Evolutionary conservation across 2,888 invertebrate species (phyloP).

Genomic region (Hypselothyrea guttata): DNA sequence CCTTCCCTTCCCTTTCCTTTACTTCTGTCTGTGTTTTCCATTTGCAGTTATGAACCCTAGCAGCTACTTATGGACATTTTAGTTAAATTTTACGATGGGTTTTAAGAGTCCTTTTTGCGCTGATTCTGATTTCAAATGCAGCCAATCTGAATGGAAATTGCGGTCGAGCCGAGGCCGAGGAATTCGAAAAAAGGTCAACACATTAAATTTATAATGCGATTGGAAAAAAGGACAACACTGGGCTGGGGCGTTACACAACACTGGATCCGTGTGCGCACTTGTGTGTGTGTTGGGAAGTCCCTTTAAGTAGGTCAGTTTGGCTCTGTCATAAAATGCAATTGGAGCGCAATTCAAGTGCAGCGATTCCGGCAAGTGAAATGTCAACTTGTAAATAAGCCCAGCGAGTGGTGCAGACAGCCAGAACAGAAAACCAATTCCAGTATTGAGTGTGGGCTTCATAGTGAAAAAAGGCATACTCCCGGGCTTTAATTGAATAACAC

Average conservation of each 20-base stretch:
- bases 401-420: neutral
- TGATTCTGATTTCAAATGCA: constrained; percentile 37
- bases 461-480: constrained; percentile 2
- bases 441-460: constrained; percentile 4
- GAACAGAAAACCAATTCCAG: constrained; percentile 16
- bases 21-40: constrained; percentile 8
- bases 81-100: constrained; percentile 71
- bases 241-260: constrained; percentile 11
- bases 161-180: constrained; percentile 53
- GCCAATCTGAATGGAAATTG: constrained; percentile 72
- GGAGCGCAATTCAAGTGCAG: constrained; percentile 71
- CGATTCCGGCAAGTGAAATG: constrained; percentile 68
- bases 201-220: constrained; percentile 77
- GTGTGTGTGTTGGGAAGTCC: constrained; percentile 28
- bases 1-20: neutral
- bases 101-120: constrained; percentile 43
- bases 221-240: constrained; percentile 50
- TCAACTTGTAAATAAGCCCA: constrained; percentile 68
- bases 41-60: constrained; percentile 25
- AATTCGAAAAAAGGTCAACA: constrained; percentile 61
- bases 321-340: constrained; percentile 75
- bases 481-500: neutral
- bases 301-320: constrained; percentile 75
- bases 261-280: constrained; percentile 12
- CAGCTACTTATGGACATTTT: constrained; percentile 69